phyloP scores from a whole-genome alignment of 2,797 vertebrate species.

The Amniataba percoides region DNA sequence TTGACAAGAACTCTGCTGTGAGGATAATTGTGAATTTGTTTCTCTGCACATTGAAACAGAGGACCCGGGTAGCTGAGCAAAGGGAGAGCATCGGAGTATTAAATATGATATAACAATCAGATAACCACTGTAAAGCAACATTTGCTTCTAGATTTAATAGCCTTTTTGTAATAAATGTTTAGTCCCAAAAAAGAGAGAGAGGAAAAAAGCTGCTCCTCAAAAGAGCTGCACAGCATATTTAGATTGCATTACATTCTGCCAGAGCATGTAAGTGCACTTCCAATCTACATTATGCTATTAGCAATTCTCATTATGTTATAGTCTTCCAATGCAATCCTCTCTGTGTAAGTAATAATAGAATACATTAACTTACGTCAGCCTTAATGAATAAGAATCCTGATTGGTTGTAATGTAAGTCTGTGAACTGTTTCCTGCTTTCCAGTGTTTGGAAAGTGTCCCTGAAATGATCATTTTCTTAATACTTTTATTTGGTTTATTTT shows the following conservation, averaged over 20 bases:
- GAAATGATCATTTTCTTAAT: neutral
- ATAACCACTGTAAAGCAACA: constrained; percentile 58
- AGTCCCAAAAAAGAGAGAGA: constrained; percentile 26
- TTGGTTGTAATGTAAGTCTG: constrained; percentile 25
- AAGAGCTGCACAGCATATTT: constrained; percentile 46
- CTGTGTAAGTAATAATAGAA: constrained; percentile 49
- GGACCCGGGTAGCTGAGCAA: neutral
- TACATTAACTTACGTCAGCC: constrained; percentile 45
- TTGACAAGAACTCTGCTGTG: constrained; percentile 61
- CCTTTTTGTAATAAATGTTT: constrained; percentile 62
- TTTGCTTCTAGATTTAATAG: constrained; percentile 65
- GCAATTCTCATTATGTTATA: constrained; percentile 64
- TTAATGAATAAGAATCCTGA: constrained; percentile 46
- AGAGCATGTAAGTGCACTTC: constrained; percentile 53
- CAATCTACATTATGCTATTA: constrained; percentile 64
- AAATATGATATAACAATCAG: constrained; percentile 61
- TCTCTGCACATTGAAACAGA: constrained; percentile 35
- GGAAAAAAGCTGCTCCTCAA: constrained; percentile 33
- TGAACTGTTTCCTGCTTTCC: constrained; percentile 6
- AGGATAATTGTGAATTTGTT: constrained; percentile 67
- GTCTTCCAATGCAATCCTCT: constrained; percentile 39
- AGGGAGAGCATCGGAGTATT: constrained; percentile 39
- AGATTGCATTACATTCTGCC: constrained; percentile 64
- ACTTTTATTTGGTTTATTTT: too few relatives aligned
- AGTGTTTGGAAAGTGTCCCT: constrained; percentile 6